Conservation (phyloP, 2,113 vertebrate species). For the Peromyscus maniculatus region DNA sequence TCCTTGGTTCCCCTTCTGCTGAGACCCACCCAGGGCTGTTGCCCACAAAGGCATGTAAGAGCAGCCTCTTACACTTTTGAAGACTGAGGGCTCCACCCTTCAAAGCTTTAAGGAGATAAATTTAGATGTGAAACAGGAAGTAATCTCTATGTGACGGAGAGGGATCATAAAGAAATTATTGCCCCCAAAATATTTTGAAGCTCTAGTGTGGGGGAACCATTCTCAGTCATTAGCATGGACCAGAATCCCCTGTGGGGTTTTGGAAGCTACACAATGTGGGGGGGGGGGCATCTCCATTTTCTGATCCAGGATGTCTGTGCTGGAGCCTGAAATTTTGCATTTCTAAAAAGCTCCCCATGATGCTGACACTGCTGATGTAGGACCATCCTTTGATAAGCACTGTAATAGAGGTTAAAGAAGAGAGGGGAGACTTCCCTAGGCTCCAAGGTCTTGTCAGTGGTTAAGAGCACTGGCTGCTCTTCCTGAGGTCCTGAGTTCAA, state of each 20-base stretch:
- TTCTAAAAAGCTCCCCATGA: neutral
- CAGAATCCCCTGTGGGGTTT: neutral
- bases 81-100: constrained; percentile 37
- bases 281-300: neutral
- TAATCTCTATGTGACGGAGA: constrained; percentile 61
- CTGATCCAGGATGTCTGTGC: neutral
- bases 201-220: neutral
- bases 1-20: neutral
- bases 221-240: neutral
- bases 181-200: constrained; percentile 36
- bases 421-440: neutral
- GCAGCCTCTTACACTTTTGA: constrained; percentile 7
- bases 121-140: constrained; percentile 83
- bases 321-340: neutral
- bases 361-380: neutral
- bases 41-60: neutral
- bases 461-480: too few relatives aligned
- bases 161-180: constrained; percentile 60
- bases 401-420: neutral
- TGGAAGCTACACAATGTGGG: neutral
- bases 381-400: neutral
- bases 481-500: too few relatives aligned
- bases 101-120: constrained; percentile 74
- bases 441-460: neutral
- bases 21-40: neutral